Base-by-base conservation (phyloP, 2,888 invertebrate genomes). In the Drosophila subquinaria region DNA sequence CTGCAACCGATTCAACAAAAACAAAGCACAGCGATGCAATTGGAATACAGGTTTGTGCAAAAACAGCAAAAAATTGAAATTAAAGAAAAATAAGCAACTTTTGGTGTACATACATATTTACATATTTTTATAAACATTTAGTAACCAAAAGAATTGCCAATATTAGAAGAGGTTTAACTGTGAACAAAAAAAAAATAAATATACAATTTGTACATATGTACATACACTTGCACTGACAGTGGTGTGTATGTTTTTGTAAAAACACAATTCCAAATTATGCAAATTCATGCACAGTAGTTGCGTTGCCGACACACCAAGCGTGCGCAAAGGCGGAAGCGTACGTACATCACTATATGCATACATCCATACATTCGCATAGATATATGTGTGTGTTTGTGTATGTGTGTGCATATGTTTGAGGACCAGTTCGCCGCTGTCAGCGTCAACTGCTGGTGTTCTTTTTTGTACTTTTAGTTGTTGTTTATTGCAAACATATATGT, bases 11-110 rank as follows among this genome's bases (percentile, higher is more conserved):
- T 3, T 11, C 56, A 57, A 38, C 47, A 60, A 50, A 56, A 45
- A 47, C 13, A 30, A 67, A 56, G 55, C 73, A 50, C 53, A 59
- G 20, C 35, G 48, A 40, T 52, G 57, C 67, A 66, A 79, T 66
- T 85, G 72, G 71, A 81, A 82, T 88, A 81, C 85, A 85, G 85
- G 85, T 85, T 85, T 88, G 85, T 85, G 81, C 69, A 72, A 40
- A 73, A 68, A 64, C 70, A 73, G 74, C 72, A 80, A 69, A 71
- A 69, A 59, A 73, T 56, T 38, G 59, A 69, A 59, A 62, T 53
- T 9, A 55, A 42, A 47, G 23, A 52, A 69, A 66, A 59, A 65
- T 51, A 72, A 69, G 73, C 69, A 72, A 81, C 75, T 82, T 70
- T 62, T 69, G 27, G 27, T 76, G 57, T 61, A 40, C 11, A 56